These are phyloP conservation scores for Mesorhabditis spiculigera DNA, from an alignment of 2,888 invertebrate species.

Conservation along the genomic window DNA sequence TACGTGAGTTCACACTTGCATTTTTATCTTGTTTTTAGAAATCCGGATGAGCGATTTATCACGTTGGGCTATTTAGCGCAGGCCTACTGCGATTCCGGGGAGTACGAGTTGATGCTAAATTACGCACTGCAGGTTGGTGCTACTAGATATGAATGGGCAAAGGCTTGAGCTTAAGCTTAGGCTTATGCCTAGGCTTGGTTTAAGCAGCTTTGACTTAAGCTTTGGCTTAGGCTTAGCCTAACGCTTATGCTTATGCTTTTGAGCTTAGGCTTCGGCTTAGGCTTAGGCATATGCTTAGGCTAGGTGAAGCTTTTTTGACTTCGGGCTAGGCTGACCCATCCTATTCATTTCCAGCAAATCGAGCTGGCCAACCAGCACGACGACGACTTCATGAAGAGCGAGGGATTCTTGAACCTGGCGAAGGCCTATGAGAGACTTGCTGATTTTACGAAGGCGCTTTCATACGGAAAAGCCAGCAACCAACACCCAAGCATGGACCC, in stretches of 20 bases:
- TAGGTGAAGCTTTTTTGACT: no score
- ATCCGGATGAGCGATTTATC: constrained; percentile 78
- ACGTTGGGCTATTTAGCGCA: constrained; percentile 69
- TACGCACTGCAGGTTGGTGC: constrained; percentile 70
- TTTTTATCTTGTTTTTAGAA: constrained; percentile 26
- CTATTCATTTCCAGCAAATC: constrained; percentile 66
- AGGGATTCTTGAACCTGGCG: constrained; percentile 85
- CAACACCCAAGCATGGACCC: constrained; percentile 75
- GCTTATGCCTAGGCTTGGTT: no score
- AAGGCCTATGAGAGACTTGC: constrained; percentile 74
- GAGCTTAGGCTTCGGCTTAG: no score
- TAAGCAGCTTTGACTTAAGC: no score
- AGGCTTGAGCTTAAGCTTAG: no score
- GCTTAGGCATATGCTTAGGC: no score
- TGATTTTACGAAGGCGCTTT: constrained; percentile 64
- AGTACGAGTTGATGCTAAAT: constrained; percentile 77
- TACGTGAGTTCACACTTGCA: constrained; percentile 56
- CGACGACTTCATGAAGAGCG: constrained; percentile 78
- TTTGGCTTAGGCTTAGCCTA: no score
- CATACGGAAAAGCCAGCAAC: constrained; percentile 81
- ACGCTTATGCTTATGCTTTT: no score
- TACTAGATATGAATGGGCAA: no score
- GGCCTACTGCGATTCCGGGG: constrained; percentile 59
- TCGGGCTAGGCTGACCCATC: no score
- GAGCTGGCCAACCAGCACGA: constrained; percentile 87